Base-by-base conservation (phyloP, 2,888 invertebrate genomes). In the Apamea anceps region DNA sequence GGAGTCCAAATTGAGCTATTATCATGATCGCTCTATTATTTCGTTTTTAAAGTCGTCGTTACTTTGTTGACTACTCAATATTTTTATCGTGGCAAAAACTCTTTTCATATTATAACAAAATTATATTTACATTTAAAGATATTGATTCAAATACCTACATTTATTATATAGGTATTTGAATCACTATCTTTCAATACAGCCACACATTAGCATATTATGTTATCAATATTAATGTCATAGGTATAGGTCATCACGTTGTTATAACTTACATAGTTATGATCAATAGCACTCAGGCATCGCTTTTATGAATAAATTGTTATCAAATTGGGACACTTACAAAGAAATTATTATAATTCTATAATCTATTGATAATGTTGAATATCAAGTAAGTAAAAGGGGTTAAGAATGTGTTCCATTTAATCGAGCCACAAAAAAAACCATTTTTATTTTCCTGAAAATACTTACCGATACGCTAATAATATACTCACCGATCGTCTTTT, bases 241-340 rank as follows among this genome's bases (percentile, higher is more conserved):
- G 32, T 45, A 42, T 18, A 28, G 21, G 63, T 32, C 21, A 65
- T 25, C 7, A 25, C 21, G 21, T 37, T 65, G 12, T 65, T 65
- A 32, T 65, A 65, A 21, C 32, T 32, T 37, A 37, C n/a, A 37
- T 28, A 63, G 37, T 51, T 51, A 74, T n/a, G 12, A 60, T 74
- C 70, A 68, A 48, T 60, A 75, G 15, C 32, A 7, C 8, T 32
- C n/a, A n/a, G 76, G 4, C 76, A 48, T 51, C 76, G 60, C 10
- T 62, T n/a, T 75, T 45, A 45, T 21, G 57, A n/a, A 42, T 60
- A 42, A 48, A 51, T 15, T 12, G 10, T 66, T 66, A 60, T 66
- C 48, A 60, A 80, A 79, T 48, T 66, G 13, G 28, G 28, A 32
- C 78, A 8, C n/a, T 1, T 18, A 32, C 65, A 37, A 65, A 79